Base-by-base conservation (phyloP, 2,113 vertebrate species). In the Albula goreensis region DNA sequence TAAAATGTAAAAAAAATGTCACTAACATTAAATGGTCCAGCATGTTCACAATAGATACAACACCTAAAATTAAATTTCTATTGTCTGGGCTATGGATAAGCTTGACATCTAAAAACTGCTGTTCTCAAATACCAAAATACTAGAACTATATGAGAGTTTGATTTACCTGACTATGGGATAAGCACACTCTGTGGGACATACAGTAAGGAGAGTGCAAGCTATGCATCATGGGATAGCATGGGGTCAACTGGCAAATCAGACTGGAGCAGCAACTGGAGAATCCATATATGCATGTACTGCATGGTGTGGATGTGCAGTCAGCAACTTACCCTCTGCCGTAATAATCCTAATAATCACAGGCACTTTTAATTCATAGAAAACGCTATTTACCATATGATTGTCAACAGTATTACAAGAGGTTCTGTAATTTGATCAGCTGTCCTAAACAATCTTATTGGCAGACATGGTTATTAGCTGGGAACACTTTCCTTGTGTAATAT, bases 391-490 rank as follows among this genome's bases (percentile, higher is more conserved):
- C 90, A 89, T 88, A 88, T 89, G 90, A 63, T 57, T 85, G 86
- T 85, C 85, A 91, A 93, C 88, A 87, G 78, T 85, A 88, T 87
- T 87, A 90, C 87, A 89, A 88, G 90, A 22, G 85, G 89, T 66
- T 15, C 60, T 66, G 85, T 89, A 86, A 89, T 90, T 94, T 91
- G 93, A 78, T 92, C 91, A 91, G 85, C 86, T 90, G 91, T 81
- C 90, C 88, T 88, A 90, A 93, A 92, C 90, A 87, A 92, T 90
- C 92, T 92, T 91, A 91, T 87, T 91, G 92, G 90, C 80, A 87
- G 60, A 66, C 22, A 15, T 66, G 60, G 17, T 66, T 66, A 66
- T 85, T 86, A 86, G 88, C 88, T 89, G 88, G 82, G 90, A 87
- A 88, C 88, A 88, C 86, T 87, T 91, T 90, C 89, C 89, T 87